Base-by-base conservation (phyloP, 2,888 invertebrate species). In the Rhagophthalmus giganteus region DNA sequence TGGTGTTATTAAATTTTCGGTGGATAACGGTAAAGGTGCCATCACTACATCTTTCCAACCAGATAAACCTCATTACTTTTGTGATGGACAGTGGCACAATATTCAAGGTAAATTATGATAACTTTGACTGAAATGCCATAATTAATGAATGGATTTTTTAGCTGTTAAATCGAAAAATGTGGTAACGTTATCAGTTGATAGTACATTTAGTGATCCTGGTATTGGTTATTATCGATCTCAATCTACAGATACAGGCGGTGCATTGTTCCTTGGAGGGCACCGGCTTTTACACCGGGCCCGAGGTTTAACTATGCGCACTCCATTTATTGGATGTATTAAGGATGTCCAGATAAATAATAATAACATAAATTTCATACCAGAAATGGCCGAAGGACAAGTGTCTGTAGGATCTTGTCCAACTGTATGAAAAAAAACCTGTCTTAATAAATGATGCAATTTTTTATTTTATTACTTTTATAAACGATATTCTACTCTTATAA, bases 1-100 rank as follows among this genome's bases (percentile, higher is more conserved):
- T 61, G 95, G 96, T 54, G 83, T 86, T 46, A 82, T 98, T 12
- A 83, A 85, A 51, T 87, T 94, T 62, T 85, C 86, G 1, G 92
- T 90, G 1, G 90, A 92, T 60, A 90, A 90, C 63, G 89, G 90
- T 0, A 87, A 83, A 64, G 94, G 93, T 5, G 83, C 86, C 1
- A 86, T 91, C 62, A 82, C 83, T 1, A 86, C 92, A 1, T 82
- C 81, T 12, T 92, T 85, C 71, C 81, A 80, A 39, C 83, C 84
- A 20, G 78, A 81, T 32, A 80, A 82, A 37, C 81, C 82, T 51
- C 83, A 86, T 62, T 78, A 80, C 49, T 81, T 96, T 54, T 99
- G 98, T 70, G 94, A 99, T 74, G 97, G 98, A 34, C 81, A 90
- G 44, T 99, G 97, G 97, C 96, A 98, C 69, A 86, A 81, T 47